Evolutionary conservation across 2,888 invertebrate genomes (phyloP).

Genomic region (Drosophila peninsularis): DNA sequence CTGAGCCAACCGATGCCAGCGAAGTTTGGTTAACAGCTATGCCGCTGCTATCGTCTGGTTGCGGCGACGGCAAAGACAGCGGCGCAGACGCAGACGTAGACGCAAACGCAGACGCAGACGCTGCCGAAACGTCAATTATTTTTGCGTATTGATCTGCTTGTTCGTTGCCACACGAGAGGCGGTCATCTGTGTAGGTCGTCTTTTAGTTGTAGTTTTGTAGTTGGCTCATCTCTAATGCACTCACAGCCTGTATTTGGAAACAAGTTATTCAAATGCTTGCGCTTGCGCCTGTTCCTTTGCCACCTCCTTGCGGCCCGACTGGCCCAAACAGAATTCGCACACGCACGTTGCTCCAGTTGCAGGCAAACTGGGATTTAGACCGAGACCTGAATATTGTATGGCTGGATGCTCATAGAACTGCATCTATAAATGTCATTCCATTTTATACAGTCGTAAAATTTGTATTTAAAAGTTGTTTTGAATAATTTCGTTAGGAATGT

Average conservation of each 20-base stretch:
- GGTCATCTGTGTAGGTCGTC: conserved; percentile 45
- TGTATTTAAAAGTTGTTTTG: background rate
- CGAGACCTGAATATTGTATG: conserved; percentile 37
- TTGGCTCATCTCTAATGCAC: conserved; percentile 25
- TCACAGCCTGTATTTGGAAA: conserved; percentile 35
- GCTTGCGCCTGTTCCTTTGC: conserved; percentile 29
- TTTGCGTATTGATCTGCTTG: conserved; percentile 55
- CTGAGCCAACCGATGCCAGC: conserved; percentile 67
- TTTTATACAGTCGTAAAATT: conserved; percentile 22
- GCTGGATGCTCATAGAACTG: conserved; percentile 36
- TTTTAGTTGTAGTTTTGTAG: conserved; percentile 15
- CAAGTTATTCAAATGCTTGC: conserved; percentile 42
- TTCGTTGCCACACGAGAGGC: conserved; percentile 42
- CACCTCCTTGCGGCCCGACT: conserved; percentile 4
- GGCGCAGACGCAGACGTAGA: conserved; percentile 23
- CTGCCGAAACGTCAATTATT: conserved; percentile 65
- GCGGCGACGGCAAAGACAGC: conserved; percentile 30
- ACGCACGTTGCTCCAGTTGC: conserved; percentile 46
- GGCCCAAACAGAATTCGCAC: conserved; percentile 21
- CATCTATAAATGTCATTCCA: conserved; percentile 31
- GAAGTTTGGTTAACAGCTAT: conserved; percentile 78
- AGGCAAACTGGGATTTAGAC: conserved; percentile 35
- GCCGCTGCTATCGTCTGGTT: conserved; percentile 27
- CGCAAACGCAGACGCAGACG: conserved; percentile 27
- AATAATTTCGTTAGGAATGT: background rate